Percentiles rank a stretch among this genome's conserved stretches.
Evolutionary conservation across 2,113 vertebrate species (phyloP).

Genomic region (Chaenogobius annularis): DNA sequence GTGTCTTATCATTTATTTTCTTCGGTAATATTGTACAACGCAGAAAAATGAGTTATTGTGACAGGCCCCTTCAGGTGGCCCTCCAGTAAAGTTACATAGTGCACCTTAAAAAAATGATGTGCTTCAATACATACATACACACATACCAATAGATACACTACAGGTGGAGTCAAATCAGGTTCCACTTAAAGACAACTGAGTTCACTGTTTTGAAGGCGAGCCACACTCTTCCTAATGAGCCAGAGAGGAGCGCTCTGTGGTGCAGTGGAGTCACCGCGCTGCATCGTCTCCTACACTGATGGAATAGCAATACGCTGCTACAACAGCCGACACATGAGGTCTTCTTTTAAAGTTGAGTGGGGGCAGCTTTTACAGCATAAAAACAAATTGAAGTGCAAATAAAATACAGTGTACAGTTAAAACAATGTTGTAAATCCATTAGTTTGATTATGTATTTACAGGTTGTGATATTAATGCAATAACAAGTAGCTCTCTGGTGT

Average conservation of each 20-base stretch:
- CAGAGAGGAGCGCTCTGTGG: slow-evolving; percentile 6
- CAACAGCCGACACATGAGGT: slow-evolving; percentile 19
- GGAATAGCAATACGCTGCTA: slow-evolving; percentile 31
- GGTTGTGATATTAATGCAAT: slow-evolving; percentile 22
- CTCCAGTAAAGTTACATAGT: too few relatives aligned
- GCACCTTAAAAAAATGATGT: too few relatives aligned
- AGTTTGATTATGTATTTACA: slow-evolving; percentile 31
- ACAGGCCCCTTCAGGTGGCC: too few relatives aligned
- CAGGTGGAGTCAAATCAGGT: slow-evolving; percentile 22
- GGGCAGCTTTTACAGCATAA: not conserved
- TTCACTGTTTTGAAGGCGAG: slow-evolving; percentile 27
- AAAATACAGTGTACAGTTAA: slow-evolving; percentile 4
- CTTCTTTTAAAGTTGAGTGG: slow-evolving; percentile 18
- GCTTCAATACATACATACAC: too few relatives aligned
- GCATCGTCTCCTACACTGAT: not conserved
- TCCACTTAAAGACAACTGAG: slow-evolving; percentile 16
- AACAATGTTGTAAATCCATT: slow-evolving; percentile 22
- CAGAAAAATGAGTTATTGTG: too few relatives aligned
- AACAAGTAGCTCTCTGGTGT: slow-evolving; percentile 13
- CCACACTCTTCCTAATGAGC: slow-evolving; percentile 39
- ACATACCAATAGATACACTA: not conserved
- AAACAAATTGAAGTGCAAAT: slow-evolving; percentile 14
- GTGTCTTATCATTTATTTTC: too few relatives aligned
- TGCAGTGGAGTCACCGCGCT: slow-evolving; percentile 30
- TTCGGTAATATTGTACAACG: too few relatives aligned